Evolutionary conservation across 2,888 invertebrate genomes (phyloP).

Genomic region (Trissonchulus sp.): DNA sequence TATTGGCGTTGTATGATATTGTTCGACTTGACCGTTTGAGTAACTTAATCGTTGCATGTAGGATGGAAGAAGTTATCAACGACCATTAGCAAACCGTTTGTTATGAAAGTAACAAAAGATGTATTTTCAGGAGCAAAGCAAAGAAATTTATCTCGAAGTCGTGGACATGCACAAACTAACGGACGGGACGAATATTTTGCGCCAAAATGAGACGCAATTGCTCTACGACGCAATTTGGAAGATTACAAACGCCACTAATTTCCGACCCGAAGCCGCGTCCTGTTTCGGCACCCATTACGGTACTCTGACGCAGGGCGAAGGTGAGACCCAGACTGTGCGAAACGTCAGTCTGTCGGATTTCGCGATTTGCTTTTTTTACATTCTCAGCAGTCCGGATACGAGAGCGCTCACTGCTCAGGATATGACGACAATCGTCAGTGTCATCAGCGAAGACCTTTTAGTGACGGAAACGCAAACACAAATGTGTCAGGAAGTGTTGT

Average conservation of each 20-base stretch:
- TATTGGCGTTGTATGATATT: too few species aligned
- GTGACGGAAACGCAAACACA: not conserved
- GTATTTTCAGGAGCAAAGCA: too few species aligned
- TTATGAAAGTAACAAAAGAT: too few species aligned
- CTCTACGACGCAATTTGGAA: not conserved
- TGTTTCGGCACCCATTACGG: too few species aligned
- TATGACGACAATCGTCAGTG: not conserved
- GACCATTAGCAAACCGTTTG: too few species aligned
- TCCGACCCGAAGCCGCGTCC: too few species aligned
- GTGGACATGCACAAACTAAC: not conserved
- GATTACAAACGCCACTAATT: not conserved
- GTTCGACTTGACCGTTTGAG: too few species aligned
- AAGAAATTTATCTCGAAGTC: too few species aligned
- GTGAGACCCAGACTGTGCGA: too few species aligned
- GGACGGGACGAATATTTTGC: not conserved
- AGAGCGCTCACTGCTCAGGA: not conserved
- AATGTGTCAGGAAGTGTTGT: not conserved
- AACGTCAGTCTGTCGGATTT: not conserved
- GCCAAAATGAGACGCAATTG: not conserved
- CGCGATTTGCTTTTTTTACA: not conserved
- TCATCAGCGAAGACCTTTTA: not conserved
- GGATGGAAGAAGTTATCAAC: too few species aligned
- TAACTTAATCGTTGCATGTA: too few species aligned
- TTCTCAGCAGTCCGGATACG: not conserved
- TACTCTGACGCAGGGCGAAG: too few species aligned